phyloP scores from a whole-genome alignment of 2,797 vertebrate genomes.

The Pangasius macronema region DNA sequence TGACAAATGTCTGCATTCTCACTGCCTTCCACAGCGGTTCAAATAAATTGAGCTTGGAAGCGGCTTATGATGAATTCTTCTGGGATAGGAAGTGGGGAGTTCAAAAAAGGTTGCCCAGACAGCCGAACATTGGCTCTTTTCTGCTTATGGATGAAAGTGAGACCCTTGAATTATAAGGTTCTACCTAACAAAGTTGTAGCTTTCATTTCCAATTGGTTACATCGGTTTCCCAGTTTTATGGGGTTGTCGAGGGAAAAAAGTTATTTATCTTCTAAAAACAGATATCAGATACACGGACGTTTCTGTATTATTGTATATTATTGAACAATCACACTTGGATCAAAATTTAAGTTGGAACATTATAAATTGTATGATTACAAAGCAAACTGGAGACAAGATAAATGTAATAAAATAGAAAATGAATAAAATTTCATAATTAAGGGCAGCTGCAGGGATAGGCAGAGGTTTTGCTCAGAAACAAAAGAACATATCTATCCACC shows the following conservation, averaged over 20 bases:
- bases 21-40: constrained; percentile 24
- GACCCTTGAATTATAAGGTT: constrained; percentile 12
- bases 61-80: constrained; percentile 38
- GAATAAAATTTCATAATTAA: constrained; percentile 8
- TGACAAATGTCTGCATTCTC: constrained; percentile 50
- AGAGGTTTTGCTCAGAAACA: constrained; percentile 11
- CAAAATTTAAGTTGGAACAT: background rate
- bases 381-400: background rate
- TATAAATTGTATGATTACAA: constrained; percentile 5
- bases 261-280: background rate
- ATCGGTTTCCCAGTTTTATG: background rate
- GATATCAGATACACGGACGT: background rate
- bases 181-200: background rate
- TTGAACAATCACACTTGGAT: background rate
- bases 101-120: constrained; percentile 34
- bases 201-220: constrained; percentile 5
- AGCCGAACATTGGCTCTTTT: constrained; percentile 32
- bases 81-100: constrained; percentile 37
- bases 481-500: background rate
- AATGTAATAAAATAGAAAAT: background rate
- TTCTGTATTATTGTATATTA: background rate
- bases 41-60: constrained; percentile 42
- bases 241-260: background rate
- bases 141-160: constrained; percentile 11
- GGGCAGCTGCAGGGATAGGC: background rate